These are phyloP conservation scores for Ylistrum balloti DNA, from an alignment of 1,140 invertebrate genomes.

Conservation along the genomic window DNA sequence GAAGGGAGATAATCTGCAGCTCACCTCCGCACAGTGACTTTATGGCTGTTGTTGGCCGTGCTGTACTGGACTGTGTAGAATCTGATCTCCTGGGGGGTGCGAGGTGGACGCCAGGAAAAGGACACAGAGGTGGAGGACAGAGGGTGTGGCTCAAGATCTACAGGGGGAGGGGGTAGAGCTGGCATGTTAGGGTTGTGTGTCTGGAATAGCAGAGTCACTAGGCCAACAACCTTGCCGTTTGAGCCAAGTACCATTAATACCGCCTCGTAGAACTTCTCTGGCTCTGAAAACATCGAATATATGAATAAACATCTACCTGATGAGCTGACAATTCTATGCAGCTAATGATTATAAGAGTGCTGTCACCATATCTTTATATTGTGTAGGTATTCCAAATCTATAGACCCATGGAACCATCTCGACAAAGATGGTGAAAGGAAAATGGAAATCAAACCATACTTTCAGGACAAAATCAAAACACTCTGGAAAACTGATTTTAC, in stretches of 20 bases:
- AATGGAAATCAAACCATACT: no score
- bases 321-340: no score
- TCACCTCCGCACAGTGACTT: constrained; percentile 55
- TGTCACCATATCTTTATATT: no score
- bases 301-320: no score
- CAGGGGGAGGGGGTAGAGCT: constrained; percentile 55
- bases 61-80: constrained; percentile 57
- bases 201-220: constrained; percentile 47
- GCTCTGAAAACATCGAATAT: constrained; percentile 47
- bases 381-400: no score
- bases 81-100: constrained; percentile 48
- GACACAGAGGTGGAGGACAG: constrained; percentile 35
- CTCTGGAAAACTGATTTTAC: no score
- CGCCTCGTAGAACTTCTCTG: constrained; percentile 51
- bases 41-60: constrained; percentile 43
- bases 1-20: neutral
- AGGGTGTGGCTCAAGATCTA: constrained; percentile 42
- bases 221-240: constrained; percentile 41
- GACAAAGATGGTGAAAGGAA: no score
- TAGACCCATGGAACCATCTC: no score
- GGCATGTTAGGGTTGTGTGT: neutral
- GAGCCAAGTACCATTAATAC: constrained; percentile 48
- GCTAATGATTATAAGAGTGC: no score
- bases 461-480: no score
- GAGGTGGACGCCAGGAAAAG: constrained; percentile 50